phyloP scores from a whole-genome alignment of 1,140 invertebrate genomes.

The Drosophila murphyi region DNA sequence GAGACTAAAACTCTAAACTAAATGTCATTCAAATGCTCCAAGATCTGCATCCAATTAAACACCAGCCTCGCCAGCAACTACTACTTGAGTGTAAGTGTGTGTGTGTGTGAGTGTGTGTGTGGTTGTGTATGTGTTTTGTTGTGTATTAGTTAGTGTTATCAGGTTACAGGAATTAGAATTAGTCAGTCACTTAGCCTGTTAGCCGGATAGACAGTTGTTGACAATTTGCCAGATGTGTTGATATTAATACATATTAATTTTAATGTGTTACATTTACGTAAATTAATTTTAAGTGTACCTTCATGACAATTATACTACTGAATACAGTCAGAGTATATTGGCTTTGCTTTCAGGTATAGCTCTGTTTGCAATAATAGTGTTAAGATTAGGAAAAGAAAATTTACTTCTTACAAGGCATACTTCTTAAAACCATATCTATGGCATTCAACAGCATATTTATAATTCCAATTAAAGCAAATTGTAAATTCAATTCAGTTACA shows the following conservation, averaged over 20 bases:
- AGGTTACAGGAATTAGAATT: constrained; percentile 60
- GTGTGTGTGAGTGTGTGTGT: constrained; percentile 6
- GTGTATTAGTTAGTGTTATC: constrained; percentile 32
- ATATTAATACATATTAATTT: constrained; percentile 39
- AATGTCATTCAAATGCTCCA: constrained; percentile 66
- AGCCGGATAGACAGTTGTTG: constrained; percentile 47
- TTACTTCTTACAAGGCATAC: not conserved
- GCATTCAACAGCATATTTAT: no score
- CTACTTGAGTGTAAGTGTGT: constrained; percentile 10
- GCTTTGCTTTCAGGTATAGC: not conserved
- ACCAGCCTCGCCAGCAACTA: constrained; percentile 44
- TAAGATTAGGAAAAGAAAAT: no score
- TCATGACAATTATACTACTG: constrained; percentile 29
- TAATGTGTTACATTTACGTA: constrained; percentile 73
- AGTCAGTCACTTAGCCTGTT: not conserved
- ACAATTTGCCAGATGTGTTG: constrained; percentile 69
- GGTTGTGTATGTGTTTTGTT: constrained; percentile 1
- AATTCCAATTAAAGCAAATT: no score
- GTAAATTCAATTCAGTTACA: no score
- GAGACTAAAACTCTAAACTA: constrained; percentile 47
- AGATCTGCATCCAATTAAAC: constrained; percentile 64
- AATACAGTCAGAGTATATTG: not conserved
- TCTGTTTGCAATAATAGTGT: no score
- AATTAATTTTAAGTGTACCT: constrained; percentile 68
- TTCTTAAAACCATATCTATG: not conserved